These are phyloP conservation scores for Dascillus cervinus DNA, from an alignment of 2,888 invertebrate species.

Conservation along the genomic window DNA sequence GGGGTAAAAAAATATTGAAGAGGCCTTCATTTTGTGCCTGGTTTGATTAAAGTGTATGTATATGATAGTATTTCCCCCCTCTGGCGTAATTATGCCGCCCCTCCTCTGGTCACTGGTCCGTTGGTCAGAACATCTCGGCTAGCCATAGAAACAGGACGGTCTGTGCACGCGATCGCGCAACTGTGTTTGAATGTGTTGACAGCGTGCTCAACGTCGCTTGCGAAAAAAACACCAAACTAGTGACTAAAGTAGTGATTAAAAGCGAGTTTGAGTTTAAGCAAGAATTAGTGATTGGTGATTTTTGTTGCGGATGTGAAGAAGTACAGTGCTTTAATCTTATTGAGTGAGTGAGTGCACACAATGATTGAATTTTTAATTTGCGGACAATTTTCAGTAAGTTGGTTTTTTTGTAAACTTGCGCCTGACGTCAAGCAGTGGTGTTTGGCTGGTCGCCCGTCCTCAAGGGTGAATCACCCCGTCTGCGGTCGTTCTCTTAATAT, in stretches of 20 bases:
- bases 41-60: too few relatives aligned
- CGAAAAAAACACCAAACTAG: slow-evolving; percentile 18
- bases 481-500: slow-evolving; percentile 15
- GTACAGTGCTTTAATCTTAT: not conserved
- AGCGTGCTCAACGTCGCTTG: slow-evolving; percentile 19
- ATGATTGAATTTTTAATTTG: too few relatives aligned
- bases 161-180: slow-evolving; percentile 26
- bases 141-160: slow-evolving; percentile 39
- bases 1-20: too few relatives aligned
- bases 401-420: too few relatives aligned
- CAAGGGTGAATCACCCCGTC: slow-evolving; percentile 13
- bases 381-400: too few relatives aligned
- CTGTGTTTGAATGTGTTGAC: slow-evolving; percentile 18
- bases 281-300: slow-evolving; percentile 6
- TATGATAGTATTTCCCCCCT: slow-evolving; percentile 34
- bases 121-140: slow-evolving; percentile 42
- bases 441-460: slow-evolving; percentile 13
- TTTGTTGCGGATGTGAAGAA: not conserved
- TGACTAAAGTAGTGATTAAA: too few relatives aligned
- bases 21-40: too few relatives aligned
- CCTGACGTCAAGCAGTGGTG: slow-evolving; percentile 24
- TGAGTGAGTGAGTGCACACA: not conserved
- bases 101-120: slow-evolving; percentile 44
- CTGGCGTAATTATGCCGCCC: slow-evolving; percentile 35
- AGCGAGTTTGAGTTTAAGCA: slow-evolving; percentile 7